Evolutionary conservation across 2,888 invertebrate genomes (phyloP), one percentile per base, ranked within the genome.

Genomic region (Ypsolopha scabrella): DNA sequence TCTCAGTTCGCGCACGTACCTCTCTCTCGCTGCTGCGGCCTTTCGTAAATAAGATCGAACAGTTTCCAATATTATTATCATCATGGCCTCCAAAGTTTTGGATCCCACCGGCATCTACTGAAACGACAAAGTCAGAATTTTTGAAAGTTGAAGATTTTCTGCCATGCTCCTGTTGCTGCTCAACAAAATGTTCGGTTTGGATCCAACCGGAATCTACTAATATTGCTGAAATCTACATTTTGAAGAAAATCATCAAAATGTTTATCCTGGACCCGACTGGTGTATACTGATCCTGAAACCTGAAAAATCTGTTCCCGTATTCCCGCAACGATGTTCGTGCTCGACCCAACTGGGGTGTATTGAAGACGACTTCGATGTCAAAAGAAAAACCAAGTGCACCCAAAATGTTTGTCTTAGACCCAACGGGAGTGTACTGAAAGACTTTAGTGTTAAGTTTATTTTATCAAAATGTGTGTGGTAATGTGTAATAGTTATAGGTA

Each of bases 1-100:
- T 65, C 57, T 61, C 55, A 57, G 55, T 55, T 71, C 64, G 65
- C 68, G 73, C 73, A 83, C 78, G 82, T 68, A 62, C 61, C 65
- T 69, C 59, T 57, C 9, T 13, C 41, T 48, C 48, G 41, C 47
- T 44, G 43, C 52, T 11, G 24, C 34, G 52, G 59, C 58, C 62
- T 62, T 70, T 75, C 83, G 83, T 79, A 80, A 82, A 78, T 72
- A 81, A 83, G 72, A 82, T 83, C 83, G 83, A 81, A 73, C 64
- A 68, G 72, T 70, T 74, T 74, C 68, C 72, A 70, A 56, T 53
- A 59, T 54, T 57, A 38, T 63, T 10, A 38, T 65, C 69, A 70
- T 57, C 60, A 85, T 85, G 85, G 80, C 75, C 60, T 72, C 79
- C 72, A 81, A 82, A 62, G 76, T 80, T 73, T 69, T 86, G 70